Evolutionary conservation across 2,797 vertebrate species (phyloP).

Genomic region (Ceryle rudis): DNA sequence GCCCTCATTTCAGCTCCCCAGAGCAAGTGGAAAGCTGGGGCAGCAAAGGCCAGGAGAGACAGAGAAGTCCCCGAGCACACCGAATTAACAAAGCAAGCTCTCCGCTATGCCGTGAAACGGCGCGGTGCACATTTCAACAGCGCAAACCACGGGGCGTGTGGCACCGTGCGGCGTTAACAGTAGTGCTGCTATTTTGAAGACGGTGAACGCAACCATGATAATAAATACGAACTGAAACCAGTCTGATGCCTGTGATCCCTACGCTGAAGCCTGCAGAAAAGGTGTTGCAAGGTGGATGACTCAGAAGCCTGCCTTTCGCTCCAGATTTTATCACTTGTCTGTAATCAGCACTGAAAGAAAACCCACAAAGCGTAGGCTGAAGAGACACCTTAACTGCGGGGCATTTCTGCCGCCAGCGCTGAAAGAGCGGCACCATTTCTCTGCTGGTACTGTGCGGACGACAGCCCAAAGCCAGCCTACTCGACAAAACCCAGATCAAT

Average conservation of each 20-base stretch:
- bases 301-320: not conserved
- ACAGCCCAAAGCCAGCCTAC: not conserved
- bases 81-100: not conserved
- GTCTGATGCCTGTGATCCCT: not conserved
- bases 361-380: fast-evolving
- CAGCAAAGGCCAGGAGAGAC: not conserved
- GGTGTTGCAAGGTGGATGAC: not conserved
- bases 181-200: not conserved
- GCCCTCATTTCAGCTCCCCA: not conserved
- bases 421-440: not conserved
- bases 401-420: not conserved
- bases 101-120: not conserved
- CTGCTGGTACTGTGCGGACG: fast-evolving
- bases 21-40: not conserved
- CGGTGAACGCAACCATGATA: fast-evolving
- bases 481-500: not conserved
- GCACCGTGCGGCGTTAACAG: fast-evolving
- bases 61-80: not conserved
- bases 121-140: not conserved
- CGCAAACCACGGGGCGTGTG: fast-evolving
- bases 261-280: not conserved
- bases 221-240: not conserved
- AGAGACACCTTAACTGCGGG: not conserved
- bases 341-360: not conserved
- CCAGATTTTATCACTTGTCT: not conserved